Conservation (phyloP, 2,113 vertebrate species). For the Poeciliopsis prolifica region DNA sequence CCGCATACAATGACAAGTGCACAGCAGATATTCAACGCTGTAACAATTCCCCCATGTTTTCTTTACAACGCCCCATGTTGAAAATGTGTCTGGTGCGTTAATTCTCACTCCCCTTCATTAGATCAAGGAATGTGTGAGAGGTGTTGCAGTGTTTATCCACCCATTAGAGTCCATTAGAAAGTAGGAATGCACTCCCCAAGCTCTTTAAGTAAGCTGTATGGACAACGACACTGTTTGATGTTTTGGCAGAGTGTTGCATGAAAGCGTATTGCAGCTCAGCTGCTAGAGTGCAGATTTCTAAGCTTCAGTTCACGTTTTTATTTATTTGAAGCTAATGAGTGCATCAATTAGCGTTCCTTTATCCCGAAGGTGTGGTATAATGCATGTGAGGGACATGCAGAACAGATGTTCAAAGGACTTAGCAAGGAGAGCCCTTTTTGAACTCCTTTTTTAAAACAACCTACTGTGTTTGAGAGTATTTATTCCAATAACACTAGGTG, state of each 20-base stretch:
- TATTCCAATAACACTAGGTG: neutral
- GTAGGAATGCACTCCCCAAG: conserved; percentile 43
- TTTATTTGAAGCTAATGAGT: conserved; percentile 16
- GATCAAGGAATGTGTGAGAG: conserved; percentile 57
- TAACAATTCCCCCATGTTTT: conserved; percentile 45
- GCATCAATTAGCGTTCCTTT: conserved; percentile 7
- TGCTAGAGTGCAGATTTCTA: conserved; percentile 30
- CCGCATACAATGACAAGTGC: conserved; percentile 36
- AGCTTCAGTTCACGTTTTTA: conserved; percentile 23
- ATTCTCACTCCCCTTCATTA: conserved; percentile 65
- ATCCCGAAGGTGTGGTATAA: neutral
- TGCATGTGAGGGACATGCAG: neutral
- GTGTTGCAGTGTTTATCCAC: conserved; percentile 63
- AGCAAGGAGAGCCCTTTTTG: neutral
- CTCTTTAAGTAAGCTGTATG: conserved; percentile 58
- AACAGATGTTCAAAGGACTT: neutral
- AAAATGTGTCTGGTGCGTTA: conserved; percentile 53
- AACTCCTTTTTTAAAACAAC: neutral
- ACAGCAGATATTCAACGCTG: conserved; percentile 28
- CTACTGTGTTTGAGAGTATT: neutral
- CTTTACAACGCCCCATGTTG: conserved; percentile 25
- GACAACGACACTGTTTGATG: conserved; percentile 54
- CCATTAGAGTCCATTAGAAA: conserved; percentile 66
- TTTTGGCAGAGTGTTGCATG: conserved; percentile 39
- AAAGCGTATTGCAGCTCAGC: conserved; percentile 20